Conservation (phyloP, 2,888 invertebrate genomes). For the Ditylenchus weischeri region DNA sequence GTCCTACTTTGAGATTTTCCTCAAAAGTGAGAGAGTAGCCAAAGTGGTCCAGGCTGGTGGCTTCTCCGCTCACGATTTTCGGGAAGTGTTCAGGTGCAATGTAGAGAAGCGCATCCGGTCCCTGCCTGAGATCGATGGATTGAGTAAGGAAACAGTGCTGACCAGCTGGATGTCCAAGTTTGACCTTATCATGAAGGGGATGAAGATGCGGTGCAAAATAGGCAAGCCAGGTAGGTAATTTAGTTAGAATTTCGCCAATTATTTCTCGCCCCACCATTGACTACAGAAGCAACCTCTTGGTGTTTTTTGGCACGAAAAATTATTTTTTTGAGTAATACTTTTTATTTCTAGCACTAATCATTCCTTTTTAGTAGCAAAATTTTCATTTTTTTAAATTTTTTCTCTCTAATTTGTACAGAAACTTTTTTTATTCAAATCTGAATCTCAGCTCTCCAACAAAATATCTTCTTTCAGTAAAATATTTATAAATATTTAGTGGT, state of each 20-base stretch:
- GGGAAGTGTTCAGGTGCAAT: conserved; percentile 86
- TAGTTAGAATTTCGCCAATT: too few species aligned
- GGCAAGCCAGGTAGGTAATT: conserved; percentile 36
- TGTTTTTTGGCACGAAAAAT: neutral
- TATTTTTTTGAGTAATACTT: neutral
- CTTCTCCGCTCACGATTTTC: conserved; percentile 95
- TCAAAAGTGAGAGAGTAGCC: conserved; percentile 86
- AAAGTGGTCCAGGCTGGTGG: conserved; percentile 97
- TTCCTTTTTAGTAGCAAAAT: too few species aligned
- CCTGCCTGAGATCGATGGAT: conserved; percentile 96
- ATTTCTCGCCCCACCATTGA: neutral
- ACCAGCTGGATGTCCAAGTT: conserved; percentile 98
- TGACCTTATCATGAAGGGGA: conserved; percentile 83
- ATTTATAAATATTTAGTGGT: too few species aligned
- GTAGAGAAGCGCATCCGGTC: conserved; percentile 92
- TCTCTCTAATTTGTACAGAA: too few species aligned
- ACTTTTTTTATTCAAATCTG: too few species aligned
- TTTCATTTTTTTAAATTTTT: too few species aligned
- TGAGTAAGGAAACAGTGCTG: conserved; percentile 67
- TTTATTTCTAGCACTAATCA: too few species aligned
- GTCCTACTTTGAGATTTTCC: conserved; percentile 83
- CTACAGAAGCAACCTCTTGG: neutral
- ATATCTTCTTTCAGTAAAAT: too few species aligned
- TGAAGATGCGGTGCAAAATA: conserved; percentile 61
- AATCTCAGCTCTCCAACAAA: too few species aligned